phyloP scores from a whole-genome alignment of 1,140 invertebrate species.

The Neodiprion virginianus region DNA sequence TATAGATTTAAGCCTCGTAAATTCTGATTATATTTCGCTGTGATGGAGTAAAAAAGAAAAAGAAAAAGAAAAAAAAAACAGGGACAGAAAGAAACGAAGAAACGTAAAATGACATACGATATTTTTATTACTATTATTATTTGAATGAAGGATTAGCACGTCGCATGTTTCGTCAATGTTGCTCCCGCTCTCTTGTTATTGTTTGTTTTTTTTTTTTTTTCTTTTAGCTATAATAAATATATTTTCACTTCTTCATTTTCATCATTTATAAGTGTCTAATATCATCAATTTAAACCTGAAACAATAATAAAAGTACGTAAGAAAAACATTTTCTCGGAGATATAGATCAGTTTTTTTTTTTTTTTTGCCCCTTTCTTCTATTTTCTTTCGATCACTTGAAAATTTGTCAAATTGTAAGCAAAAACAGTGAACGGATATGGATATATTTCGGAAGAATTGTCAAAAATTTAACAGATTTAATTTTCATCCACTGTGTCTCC shows the following conservation, averaged over 20 bases:
- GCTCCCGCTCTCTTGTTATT: slow-evolving; percentile 25
- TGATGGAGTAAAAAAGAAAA: slow-evolving; percentile 8
- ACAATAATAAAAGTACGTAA: neutral
- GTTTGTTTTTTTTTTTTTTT: neutral
- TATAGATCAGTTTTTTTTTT: no score
- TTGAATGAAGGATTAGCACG: slow-evolving; percentile 51
- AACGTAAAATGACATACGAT: no score
- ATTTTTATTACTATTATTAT: neutral
- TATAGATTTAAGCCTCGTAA: slow-evolving; percentile 12
- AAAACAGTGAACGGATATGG: no score
- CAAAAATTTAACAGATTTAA: no score
- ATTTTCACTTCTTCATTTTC: slow-evolving; percentile 9
- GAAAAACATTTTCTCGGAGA: no score
- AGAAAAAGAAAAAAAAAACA: neutral
- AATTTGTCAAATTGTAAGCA: no score
- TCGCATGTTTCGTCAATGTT: slow-evolving; percentile 55
- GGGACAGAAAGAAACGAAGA: neutral
- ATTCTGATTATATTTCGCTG: slow-evolving; percentile 36
- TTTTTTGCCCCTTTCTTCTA: no score
- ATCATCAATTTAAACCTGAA: neutral
- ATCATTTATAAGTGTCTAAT: neutral
- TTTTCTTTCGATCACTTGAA: no score
- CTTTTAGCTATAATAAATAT: neutral
- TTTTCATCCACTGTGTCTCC: no score
- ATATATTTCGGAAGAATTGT: no score